Evolutionary conservation across 37 sponge, comb jelly and placozoan species (phyloP), one percentile per base, ranked within the genome.

Genomic region (Cliona cf. orientalis): DNA sequence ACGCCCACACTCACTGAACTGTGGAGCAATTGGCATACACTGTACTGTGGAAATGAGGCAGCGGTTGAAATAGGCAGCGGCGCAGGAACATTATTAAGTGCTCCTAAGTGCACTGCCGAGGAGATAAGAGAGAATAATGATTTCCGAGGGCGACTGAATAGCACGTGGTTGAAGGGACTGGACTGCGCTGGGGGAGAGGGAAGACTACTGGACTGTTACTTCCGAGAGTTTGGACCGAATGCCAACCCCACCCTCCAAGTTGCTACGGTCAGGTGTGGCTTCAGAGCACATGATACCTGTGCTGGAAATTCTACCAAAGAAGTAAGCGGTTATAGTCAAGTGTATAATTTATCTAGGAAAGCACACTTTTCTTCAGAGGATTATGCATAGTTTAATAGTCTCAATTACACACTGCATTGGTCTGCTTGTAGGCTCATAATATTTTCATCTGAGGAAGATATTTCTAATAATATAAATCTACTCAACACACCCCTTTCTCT

Each of bases 181-280:
- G 72, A 83, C 3, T 89, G 90, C 59, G 23, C 65, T 6, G 90
- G 90, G 34, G 57, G 34, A 25, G 90, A 89, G 61, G 60, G 38
- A 0, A 79, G 60, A 31, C 26, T 89, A 19, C 58, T 62, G 14
- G 74, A 83, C 11, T 89, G 90, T 41, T 89, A 79, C 39, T 78
- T 79, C 25, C 7, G 58, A 17, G 69, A 55, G 57, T 44, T 68
- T 35, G 84, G 80, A 19, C 71, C 84, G 0, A 3, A 66, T 25
- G 25, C 46, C 23, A 76, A 69, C 23, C 43, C 69, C 2, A 41
- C 46, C 14, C 9, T 61, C 35, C 39, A 46, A 0, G 89, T 89
- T 1, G 92, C 89, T 40, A 87, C 92, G 23, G 89, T 92, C 21
- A 58, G 77, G 26, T 92, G 92, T 79, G 85, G 80, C 1, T 92